Base-by-base conservation (phyloP, 2,797 vertebrate species). In the Onychomys leucogaster region DNA sequence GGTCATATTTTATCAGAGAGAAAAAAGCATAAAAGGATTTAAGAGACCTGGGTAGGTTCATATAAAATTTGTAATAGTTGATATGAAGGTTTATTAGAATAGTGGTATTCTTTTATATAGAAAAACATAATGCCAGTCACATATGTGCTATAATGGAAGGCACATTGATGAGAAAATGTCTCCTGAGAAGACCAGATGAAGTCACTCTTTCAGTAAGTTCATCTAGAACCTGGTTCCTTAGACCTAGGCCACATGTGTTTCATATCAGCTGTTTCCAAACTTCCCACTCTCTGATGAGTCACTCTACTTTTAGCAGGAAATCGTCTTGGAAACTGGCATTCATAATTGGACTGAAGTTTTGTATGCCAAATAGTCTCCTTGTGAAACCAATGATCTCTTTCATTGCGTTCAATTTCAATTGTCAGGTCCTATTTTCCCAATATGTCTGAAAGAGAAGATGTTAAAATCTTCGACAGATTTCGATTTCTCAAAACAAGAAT, bases 31-130 rank as follows among this genome's bases (percentile, higher is more conserved):
- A 89, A 32, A 80, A 97, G 82, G 17, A 55, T 43, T 65, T 57
- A 92, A 77, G 41, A 55, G 61, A 49, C 27, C 8, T 49, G 80
- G 11, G 0, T 34, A 41, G 10, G 21, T 76, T 83, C 43, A 71
- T 7, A 75, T 27, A 67, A 57, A 81, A 57, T 92, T 71, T 57
- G 43, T 61, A 49, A 1, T 71, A 75, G 75, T 19, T 63, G 23
- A 69, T 91, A 91, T 78, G 46, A 55, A 78, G 55, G 0, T 41
- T 77, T 92, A 73, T 91, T 95, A 86, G 94, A 94, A 77, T 16
- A 52, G 5, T 55, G 21, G 3, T 67, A 84, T 46, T 19, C 16
- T 90, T 57, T 92, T 23, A 85, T 78, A 49, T 69, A 19, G 27
- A 85, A 59, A 14, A 2, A 91, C 78, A 75, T 88, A 13, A 25